Evolutionary conservation across 2,888 invertebrate species (phyloP).

Genomic region (Oligia fasciuncula): DNA sequence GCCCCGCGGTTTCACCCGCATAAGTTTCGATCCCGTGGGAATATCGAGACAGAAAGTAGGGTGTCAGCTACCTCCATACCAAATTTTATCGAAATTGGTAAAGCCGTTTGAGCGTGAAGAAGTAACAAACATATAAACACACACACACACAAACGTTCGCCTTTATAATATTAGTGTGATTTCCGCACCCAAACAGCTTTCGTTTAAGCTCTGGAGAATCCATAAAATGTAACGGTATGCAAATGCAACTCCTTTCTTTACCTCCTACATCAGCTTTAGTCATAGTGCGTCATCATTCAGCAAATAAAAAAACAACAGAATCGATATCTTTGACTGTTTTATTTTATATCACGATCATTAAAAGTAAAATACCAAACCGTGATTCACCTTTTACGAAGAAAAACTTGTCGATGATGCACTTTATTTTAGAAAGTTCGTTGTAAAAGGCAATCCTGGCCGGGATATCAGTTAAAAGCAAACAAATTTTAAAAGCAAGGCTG

Average conservation of each 20-base stretch:
- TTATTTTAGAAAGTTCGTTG: conserved; percentile 29
- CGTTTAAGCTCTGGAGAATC: conserved; percentile 22
- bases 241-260: conserved; percentile 38
- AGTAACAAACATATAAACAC: no score
- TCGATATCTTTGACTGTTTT: conserved; percentile 20
- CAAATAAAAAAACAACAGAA: conserved; percentile 38
- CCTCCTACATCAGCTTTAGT: conserved; percentile 26
- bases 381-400: conserved; percentile 42
- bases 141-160: no score
- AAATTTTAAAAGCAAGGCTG: neutral
- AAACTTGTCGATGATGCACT: conserved; percentile 23
- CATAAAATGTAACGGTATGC: conserved; percentile 62
- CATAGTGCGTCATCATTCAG: conserved; percentile 21
- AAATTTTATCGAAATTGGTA: no score
- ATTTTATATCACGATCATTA: conserved; percentile 39
- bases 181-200: conserved; percentile 26
- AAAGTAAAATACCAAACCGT: conserved; percentile 52
- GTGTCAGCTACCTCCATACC: no score
- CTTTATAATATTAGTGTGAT: neutral
- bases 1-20: no score
- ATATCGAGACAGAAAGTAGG: no score
- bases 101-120: no score
- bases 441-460: neutral
- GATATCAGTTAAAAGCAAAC: neutral
- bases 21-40: no score